These are phyloP conservation scores for Tragelaphus imberbis DNA, from an alignment of 2,113 vertebrate genomes.

Conservation along the genomic window DNA sequence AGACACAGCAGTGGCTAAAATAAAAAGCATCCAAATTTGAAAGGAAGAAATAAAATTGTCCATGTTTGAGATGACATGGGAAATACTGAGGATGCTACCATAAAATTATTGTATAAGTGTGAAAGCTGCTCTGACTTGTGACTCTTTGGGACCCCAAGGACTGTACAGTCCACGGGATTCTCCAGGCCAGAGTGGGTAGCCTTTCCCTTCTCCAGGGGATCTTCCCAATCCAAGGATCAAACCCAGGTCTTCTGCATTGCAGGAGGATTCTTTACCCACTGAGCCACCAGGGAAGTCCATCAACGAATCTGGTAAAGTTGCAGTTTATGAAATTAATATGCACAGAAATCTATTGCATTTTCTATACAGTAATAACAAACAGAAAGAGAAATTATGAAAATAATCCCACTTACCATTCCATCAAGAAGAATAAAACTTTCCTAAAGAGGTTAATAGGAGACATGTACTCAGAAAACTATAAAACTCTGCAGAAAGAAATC, in stretches of 20 bases:
- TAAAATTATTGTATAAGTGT: background rate
- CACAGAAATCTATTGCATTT: background rate
- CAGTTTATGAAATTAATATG: background rate
- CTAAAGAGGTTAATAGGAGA: background rate
- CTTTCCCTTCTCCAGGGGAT: background rate
- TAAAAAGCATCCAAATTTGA: background rate
- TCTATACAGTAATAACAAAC: background rate
- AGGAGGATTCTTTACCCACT: background rate
- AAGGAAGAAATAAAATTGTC: background rate
- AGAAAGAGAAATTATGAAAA: background rate
- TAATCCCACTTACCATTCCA: background rate
- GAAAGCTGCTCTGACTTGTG: background rate
- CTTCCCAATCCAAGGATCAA: background rate
- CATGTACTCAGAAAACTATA: background rate
- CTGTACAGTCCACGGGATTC: background rate
- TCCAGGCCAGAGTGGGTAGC: background rate
- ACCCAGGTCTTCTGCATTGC: background rate
- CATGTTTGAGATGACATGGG: background rate
- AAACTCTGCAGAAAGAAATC: background rate
- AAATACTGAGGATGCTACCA: background rate
- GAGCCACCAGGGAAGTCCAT: background rate
- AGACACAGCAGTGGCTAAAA: background rate
- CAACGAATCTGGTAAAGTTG: background rate
- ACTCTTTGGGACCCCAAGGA: background rate
- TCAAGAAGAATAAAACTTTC: background rate